phyloP scores from a whole-genome alignment of 2,797 vertebrate species.

The Dermochelys coriacea region DNA sequence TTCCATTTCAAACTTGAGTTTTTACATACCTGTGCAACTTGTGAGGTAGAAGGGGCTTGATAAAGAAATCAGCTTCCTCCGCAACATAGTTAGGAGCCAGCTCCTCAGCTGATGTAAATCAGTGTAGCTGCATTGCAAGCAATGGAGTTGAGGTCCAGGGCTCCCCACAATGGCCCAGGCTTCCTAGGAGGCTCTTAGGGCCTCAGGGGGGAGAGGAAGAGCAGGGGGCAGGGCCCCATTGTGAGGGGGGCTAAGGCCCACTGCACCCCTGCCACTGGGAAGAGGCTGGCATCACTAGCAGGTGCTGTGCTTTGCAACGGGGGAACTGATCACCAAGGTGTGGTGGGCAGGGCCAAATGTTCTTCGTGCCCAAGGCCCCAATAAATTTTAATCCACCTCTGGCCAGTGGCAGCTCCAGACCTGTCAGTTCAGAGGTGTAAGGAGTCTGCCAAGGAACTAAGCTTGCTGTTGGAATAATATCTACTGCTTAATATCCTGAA shows the following conservation, averaged over 20 bases:
- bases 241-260: too few relatives aligned
- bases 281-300: too few relatives aligned
- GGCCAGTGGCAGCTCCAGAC: slow-evolving; percentile 58
- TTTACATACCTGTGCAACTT: background rate
- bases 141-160: background rate
- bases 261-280: too few relatives aligned
- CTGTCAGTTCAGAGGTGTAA: slow-evolving; percentile 57
- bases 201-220: too few relatives aligned
- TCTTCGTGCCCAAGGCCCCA: too few relatives aligned
- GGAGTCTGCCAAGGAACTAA: slow-evolving; percentile 37
- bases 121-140: rapidly evolving
- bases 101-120: background rate
- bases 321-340: too few relatives aligned
- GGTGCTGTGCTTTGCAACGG: too few relatives aligned
- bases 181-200: too few relatives aligned
- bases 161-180: too few relatives aligned
- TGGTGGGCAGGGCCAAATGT: too few relatives aligned
- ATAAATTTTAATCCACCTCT: background rate
- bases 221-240: too few relatives aligned
- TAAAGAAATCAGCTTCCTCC: background rate
- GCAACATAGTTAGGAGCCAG: background rate
- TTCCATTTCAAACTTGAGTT: background rate
- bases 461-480: slow-evolving; percentile 47
- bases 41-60: background rate
- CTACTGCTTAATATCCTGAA: slow-evolving; percentile 36